Evolutionary conservation across 1,140 invertebrate genomes (phyloP).

Genomic region (Zophobas atratus): DNA sequence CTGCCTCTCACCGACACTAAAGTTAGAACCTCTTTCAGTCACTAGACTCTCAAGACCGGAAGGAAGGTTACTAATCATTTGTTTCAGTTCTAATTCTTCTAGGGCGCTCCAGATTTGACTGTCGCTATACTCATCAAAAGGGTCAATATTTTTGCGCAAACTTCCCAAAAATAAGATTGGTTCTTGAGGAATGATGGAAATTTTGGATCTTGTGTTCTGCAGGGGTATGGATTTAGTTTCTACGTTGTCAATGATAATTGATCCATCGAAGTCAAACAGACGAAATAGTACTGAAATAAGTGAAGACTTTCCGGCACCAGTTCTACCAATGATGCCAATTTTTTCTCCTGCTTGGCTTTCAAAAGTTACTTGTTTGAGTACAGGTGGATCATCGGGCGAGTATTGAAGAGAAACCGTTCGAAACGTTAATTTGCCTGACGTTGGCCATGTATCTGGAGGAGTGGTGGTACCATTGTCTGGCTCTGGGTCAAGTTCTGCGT

Average conservation of each 20-base stretch:
- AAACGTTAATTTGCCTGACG: conserved; percentile 78
- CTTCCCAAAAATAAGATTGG: conserved; percentile 79
- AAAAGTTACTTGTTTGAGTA: conserved; percentile 72
- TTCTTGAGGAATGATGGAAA: conserved; percentile 82
- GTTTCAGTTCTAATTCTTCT: conserved; percentile 62
- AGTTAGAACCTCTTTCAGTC: conserved; percentile 76
- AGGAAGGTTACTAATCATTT: conserved; percentile 61
- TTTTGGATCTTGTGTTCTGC: conserved; percentile 73
- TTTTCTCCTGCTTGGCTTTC: conserved; percentile 73
- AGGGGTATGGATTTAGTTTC: conserved; percentile 75
- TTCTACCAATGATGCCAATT: conserved; percentile 82
- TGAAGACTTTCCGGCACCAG: conserved; percentile 89
- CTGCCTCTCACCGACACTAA: conserved; percentile 90
- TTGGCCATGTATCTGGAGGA: conserved; percentile 83
- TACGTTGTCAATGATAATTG: conserved; percentile 75
- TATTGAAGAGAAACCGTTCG: conserved; percentile 72
- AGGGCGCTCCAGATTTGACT: conserved; percentile 77
- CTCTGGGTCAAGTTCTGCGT: conserved; percentile 81
- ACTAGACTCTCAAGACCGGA: conserved; percentile 71
- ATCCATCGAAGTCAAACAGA: conserved; percentile 71
- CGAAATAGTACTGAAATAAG: conserved; percentile 80
- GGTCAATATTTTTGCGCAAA: conserved; percentile 74
- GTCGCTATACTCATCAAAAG: conserved; percentile 74
- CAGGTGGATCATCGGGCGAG: conserved; percentile 65
- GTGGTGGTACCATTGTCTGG: conserved; percentile 80